phyloP scores from a whole-genome alignment of 2,888 invertebrate genomes.

The Xestoiulus laeticollis region DNA sequence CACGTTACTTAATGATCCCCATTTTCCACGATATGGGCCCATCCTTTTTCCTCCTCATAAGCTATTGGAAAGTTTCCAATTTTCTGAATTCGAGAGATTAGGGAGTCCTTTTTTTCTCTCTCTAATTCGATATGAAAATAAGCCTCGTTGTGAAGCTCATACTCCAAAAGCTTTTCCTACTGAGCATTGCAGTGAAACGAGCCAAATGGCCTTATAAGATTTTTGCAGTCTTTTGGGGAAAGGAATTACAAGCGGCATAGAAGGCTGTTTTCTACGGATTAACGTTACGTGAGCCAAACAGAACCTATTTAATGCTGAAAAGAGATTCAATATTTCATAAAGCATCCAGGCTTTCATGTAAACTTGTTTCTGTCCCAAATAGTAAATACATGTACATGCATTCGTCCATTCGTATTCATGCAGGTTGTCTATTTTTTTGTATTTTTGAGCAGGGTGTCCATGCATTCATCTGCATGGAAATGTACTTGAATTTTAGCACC shows the following conservation, averaged over 20 bases:
- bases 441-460: too few species aligned
- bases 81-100: neutral
- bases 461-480: too few species aligned
- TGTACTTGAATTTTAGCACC: too few species aligned
- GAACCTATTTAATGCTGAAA: neutral
- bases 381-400: too few species aligned
- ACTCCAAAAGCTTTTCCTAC: neutral
- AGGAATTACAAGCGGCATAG: neutral
- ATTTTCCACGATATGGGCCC: neutral
- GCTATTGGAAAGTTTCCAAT: neutral
- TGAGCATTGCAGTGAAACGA: neutral
- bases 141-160: neutral
- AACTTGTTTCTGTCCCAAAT: too few species aligned
- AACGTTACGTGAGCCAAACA: neutral
- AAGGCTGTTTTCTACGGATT: neutral
- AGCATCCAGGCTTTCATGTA: too few species aligned
- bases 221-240: neutral
- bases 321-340: neutral
- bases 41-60: neutral
- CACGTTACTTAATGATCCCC: slow-evolving; percentile 11
- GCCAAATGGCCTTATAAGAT: neutral
- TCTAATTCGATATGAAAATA: neutral
- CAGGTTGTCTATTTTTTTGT: too few species aligned
- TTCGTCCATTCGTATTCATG: too few species aligned
- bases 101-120: neutral